These are phyloP conservation scores for Mesaphorura yosii DNA, from an alignment of 1,140 invertebrate species.

Conservation along the genomic window DNA sequence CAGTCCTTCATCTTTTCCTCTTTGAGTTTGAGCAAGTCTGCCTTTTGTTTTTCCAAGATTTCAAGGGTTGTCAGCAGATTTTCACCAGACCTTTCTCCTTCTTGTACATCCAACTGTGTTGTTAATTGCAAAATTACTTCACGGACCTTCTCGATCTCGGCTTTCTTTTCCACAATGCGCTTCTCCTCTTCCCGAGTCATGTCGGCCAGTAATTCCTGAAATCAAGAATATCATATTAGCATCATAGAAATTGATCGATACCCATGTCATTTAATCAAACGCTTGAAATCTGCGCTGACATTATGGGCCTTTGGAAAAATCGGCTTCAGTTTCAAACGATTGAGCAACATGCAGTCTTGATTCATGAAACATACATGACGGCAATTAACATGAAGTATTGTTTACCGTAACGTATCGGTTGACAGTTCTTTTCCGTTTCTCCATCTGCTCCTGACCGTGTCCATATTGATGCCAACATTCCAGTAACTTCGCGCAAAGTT, in stretches of 20 bases:
- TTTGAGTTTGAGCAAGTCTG: neutral
- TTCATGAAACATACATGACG: too few species aligned
- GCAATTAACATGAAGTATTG: too few species aligned
- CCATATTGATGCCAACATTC: neutral
- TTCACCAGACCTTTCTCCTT: neutral
- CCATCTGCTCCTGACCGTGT: neutral
- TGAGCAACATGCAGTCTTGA: too few species aligned
- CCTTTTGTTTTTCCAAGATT: neutral
- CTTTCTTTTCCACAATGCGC: neutral
- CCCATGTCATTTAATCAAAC: neutral
- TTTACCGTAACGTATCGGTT: neutral
- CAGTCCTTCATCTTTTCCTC: constrained; percentile 3
- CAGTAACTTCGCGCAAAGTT: too few species aligned
- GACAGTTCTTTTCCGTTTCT: neutral
- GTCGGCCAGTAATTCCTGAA: neutral
- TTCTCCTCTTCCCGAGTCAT: constrained; percentile 4
- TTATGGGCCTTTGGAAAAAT: too few species aligned
- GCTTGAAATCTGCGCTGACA: neutral
- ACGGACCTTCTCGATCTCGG: neutral
- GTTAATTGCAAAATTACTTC: neutral
- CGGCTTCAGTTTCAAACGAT: too few species aligned
- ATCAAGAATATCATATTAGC: neutral
- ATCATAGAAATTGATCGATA: too few species aligned
- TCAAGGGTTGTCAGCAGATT: neutral
- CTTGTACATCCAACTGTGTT: neutral